Base-by-base conservation (phyloP, 2,797 vertebrate species). In the Sebastes elongatus region DNA sequence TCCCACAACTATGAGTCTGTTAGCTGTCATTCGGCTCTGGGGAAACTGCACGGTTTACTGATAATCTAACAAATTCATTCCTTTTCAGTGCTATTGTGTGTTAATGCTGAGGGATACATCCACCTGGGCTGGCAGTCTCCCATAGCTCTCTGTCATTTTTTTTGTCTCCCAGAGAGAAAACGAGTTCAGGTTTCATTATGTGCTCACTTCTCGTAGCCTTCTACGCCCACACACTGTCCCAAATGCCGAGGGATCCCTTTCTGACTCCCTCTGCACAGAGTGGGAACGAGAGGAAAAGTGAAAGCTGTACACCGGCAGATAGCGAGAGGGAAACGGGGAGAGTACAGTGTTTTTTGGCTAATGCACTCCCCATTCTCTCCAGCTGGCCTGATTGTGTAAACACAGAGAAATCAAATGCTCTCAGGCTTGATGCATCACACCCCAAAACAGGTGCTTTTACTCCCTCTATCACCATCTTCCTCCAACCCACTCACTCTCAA, bases 401-500 rank as follows among this genome's bases (percentile, higher is more conserved):
- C 71, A 87, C 56, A 85, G 74, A 55, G 62, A 67, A 90, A 83
- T 77, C 57, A 67, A 81, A 76, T 84, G 79, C 71, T 90, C 78
- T 83, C 74, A 55, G 22, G 61, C 75, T 86, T 16, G 1, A 11
- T 62, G 80, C 76, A 90, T 84, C 72, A 80, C 90, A 28, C 92
- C 92, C 93, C 9, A 7, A 92, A 89, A 80, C 92, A 93, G 93
- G 90, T 93, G 94, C 85, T 75, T 80, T 68, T 68, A 53, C 74
- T 91, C 89, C 80, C 82, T 74, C 35, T 35, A 10, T 83, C 76
- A 74, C 74, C 64, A 52, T 82, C 80, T 68, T 49, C 53, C 74
- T 74, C 63, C 74, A 82, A 63, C 90, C 74, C 83, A 75, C 86
- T 82, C 86, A 49, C 16, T 16, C 56, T 83, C 78, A 90, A 69